Conservation (phyloP, 2,888 invertebrate species). For the Ennomos erosarius region DNA sequence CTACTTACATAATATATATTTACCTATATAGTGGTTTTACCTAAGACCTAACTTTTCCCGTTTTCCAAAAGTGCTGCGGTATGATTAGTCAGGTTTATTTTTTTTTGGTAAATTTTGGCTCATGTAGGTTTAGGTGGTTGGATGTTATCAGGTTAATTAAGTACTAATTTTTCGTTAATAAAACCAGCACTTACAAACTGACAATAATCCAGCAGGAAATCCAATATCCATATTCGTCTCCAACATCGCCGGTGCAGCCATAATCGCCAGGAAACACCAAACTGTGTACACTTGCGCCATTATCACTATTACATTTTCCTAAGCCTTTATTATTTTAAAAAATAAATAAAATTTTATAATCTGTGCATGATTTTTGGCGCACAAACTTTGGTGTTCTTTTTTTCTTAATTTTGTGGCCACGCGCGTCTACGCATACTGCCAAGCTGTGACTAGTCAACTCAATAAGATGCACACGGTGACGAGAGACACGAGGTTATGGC, state of each 20-base stretch:
- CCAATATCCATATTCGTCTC: constrained; percentile 60
- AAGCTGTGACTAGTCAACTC: constrained; percentile 38
- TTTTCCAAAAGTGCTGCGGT: too few species aligned
- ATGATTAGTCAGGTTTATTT: too few species aligned
- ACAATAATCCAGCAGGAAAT: constrained; percentile 72
- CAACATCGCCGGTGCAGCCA: constrained; percentile 36
- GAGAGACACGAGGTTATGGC: constrained; percentile 25
- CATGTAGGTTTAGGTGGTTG: too few species aligned
- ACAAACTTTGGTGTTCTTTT: constrained; percentile 16
- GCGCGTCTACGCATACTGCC: constrained; percentile 41
- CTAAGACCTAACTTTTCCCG: too few species aligned
- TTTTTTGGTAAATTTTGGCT: too few species aligned
- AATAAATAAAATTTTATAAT: constrained; percentile 1
- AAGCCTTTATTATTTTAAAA: constrained; percentile 4
- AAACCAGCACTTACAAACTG: constrained; percentile 67
- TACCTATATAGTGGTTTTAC: too few species aligned
- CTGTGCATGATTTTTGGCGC: constrained; percentile 20
- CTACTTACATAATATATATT: too few species aligned
- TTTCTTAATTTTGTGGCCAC: constrained; percentile 37
- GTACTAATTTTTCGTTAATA: too few species aligned
- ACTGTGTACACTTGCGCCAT: constrained; percentile 22
- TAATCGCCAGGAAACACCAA: constrained; percentile 37
- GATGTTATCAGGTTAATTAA: too few species aligned
- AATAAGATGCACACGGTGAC: constrained; percentile 2
- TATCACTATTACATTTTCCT: constrained; percentile 30